Evolutionary conservation across 2,888 invertebrate species (phyloP).

Genomic region (Perizoma affinitatum): DNA sequence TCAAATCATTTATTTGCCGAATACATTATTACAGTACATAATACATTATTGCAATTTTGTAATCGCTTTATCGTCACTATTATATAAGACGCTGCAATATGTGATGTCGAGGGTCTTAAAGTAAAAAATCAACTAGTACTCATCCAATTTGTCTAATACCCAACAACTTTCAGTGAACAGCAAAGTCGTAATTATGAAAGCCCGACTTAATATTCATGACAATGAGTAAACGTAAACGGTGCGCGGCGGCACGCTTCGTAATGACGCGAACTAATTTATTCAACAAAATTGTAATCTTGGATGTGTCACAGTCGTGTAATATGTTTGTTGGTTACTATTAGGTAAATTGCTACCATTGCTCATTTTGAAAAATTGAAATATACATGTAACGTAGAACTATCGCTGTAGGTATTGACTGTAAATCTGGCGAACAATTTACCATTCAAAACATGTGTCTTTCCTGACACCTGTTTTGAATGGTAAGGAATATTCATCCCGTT

Average conservation of each 20-base stretch:
- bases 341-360: constrained; percentile 33
- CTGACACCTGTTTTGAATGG: too few species aligned
- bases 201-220: constrained; percentile 29
- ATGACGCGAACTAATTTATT: constrained; percentile 66
- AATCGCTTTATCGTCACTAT: too few species aligned
- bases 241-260: constrained; percentile 46
- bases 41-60: too few species aligned
- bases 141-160: constrained; percentile 4
- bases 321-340: constrained; percentile 53
- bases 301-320: constrained; percentile 30
- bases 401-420: too few species aligned
- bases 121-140: background rate
- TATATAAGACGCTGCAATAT: too few species aligned
- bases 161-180: constrained; percentile 19
- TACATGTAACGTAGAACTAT: too few species aligned
- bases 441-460: too few species aligned
- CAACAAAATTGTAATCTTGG: constrained; percentile 59
- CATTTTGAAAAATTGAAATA: background rate
- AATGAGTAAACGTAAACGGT: constrained; percentile 41
- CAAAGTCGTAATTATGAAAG: constrained; percentile 21
- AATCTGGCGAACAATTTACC: too few species aligned
- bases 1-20: too few species aligned
- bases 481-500: too few species aligned
- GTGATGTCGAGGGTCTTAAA: too few species aligned
- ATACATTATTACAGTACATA: too few species aligned